A percentile compares a stretch with the other conserved stretches of the same genome.
Conservation (phyloP, 2,113 vertebrate genomes). For the Catagonus wagneri region DNA sequence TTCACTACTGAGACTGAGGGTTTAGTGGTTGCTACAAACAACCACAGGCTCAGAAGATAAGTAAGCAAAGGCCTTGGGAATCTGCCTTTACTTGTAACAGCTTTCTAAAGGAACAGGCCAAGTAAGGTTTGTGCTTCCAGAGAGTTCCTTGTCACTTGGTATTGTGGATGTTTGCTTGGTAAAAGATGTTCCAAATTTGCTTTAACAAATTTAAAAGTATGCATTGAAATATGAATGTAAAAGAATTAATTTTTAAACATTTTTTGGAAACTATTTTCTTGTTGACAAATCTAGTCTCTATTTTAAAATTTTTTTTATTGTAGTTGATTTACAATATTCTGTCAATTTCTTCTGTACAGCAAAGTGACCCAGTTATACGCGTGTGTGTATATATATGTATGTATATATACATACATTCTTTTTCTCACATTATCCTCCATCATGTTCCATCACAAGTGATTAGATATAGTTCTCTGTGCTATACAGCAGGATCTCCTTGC, state of each 20-base stretch:
- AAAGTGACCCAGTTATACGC: no score
- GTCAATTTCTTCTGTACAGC: no score
- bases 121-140: neutral
- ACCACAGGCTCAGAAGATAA: neutral
- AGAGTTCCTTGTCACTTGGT: neutral
- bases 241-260: neutral
- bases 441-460: no score
- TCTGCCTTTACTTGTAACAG: neutral
- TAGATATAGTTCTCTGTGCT: no score
- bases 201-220: slow-evolving; percentile 11
- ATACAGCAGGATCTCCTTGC: no score
- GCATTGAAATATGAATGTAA: neutral
- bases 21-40: neutral
- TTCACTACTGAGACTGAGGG: neutral
- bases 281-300: neutral
- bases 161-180: neutral
- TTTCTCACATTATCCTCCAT: no score
- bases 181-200: neutral
- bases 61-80: neutral
- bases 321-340: no score
- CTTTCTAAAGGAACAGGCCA: neutral
- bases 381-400: accelerated
- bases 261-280: neutral
- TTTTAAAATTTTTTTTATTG: neutral
- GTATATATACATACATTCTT: no score